Base-by-base conservation (phyloP, 23 tunicate species). In the Styela clava region DNA sequence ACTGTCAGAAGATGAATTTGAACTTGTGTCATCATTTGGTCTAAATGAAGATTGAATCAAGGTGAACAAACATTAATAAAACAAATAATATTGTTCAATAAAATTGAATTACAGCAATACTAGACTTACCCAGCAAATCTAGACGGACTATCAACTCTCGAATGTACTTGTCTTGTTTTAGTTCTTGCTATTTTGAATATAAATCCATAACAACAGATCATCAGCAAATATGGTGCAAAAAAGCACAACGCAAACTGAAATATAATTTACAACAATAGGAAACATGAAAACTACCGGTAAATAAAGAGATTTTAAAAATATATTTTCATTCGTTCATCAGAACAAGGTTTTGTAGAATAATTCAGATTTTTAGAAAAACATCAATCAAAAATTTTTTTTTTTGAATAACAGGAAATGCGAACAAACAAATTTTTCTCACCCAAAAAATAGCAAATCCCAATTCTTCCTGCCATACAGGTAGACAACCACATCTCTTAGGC, bases 401-500 rank as follows among this genome's bases (percentile, higher is more conserved):
- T n/a, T n/a, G n/a, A n/a, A n/a, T n/a, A 44, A 44, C 9, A 44
- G 56, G 56, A 7, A 44, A 44, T 44, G 56, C 7, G 7, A 12
- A 44, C 56, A 44, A 44, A 44, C 56, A 44, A 44, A 22, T n/a
- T 33, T 24, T 69, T 16, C 85, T 69, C 31, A 86, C 90, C 90
- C 90, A 86, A 81, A 86, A 73, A 34, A 73, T 18, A 33, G 79
- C 52, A 81, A 86, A 86, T 69, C 84, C 74, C 24, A 52, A 16
- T 35, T 35, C 63, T 35, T 31, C 31, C 1, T 34, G 33, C 90
- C 90, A 86, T 67, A 69, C 16, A 5, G 89, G 89, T 36, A 86
- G 34, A 30, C 90, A 86, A 0, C 85, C 81, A 72, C 70, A 81
- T n/a, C 83, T 52, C 0, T 79, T 61, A 5, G 74, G 36, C 16